Percentiles rank a stretch among this genome's conserved stretches.
Conservation (phyloP, 2,888 invertebrate genomes). For the Trachelus stipa region DNA sequence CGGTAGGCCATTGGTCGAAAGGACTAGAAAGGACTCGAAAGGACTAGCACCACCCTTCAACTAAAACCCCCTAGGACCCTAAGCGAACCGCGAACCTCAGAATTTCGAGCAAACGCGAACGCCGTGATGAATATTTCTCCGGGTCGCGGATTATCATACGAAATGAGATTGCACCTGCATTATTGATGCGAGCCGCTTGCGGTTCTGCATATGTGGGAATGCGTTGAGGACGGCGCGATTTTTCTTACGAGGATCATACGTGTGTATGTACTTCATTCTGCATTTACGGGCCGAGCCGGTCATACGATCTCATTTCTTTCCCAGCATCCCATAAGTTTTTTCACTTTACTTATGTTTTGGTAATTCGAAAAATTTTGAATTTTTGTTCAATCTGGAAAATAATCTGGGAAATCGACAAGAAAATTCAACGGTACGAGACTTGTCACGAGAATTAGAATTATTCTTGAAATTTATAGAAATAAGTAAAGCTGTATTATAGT, state of each 20-base stretch:
- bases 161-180: conserved; percentile 61
- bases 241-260: conserved; percentile 32
- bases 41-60: conserved; percentile 11
- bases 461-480: neutral
- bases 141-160: conserved; percentile 58
- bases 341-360: neutral
- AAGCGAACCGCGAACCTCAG: conserved; percentile 12
- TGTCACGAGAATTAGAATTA: neutral
- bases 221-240: conserved; percentile 43
- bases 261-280: neutral
- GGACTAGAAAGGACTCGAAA: neutral
- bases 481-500: neutral
- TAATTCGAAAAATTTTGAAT: neutral
- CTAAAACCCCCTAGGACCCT: conserved; percentile 24
- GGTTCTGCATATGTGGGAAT: conserved; percentile 32
- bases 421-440: neutral
- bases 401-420: neutral
- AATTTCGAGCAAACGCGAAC: conserved; percentile 37
- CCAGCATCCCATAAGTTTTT: neutral
- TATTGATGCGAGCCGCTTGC: conserved; percentile 49
- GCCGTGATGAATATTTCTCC: conserved; percentile 60
- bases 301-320: neutral
- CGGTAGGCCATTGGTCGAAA: conserved; percentile 15
- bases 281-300: neutral
- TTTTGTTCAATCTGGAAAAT: neutral